These are phyloP conservation scores for Plutomurus gul DNA, from an alignment of 1,140 invertebrate genomes.

Conservation along the genomic window DNA sequence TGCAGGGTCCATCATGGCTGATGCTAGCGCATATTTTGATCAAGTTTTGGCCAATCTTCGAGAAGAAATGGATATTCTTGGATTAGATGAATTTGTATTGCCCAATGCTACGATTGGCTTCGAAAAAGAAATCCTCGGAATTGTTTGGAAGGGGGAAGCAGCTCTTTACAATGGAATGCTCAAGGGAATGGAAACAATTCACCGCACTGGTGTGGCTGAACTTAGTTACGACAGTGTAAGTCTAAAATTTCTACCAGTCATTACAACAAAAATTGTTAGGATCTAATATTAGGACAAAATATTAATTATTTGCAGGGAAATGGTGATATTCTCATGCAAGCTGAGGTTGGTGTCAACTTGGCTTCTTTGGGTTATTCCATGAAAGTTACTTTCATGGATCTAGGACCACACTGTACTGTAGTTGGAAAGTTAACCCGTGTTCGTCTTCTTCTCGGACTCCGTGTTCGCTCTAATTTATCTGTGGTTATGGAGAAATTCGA, in stretches of 20 bases:
- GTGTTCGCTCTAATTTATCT: not conserved
- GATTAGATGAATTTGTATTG: slow-evolving; percentile 8
- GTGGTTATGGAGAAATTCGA: slow-evolving; percentile 38
- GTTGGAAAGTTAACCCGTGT: slow-evolving; percentile 30
- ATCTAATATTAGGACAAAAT: not conserved
- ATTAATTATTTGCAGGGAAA: not conserved
- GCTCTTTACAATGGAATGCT: slow-evolving; percentile 9
- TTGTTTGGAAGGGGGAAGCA: slow-evolving; percentile 33
- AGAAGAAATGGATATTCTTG: not conserved
- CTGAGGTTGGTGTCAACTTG: slow-evolving; percentile 35
- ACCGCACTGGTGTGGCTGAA: slow-evolving; percentile 41
- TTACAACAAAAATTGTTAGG: not conserved
- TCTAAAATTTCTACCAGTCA: not conserved
- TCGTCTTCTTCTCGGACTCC: not conserved
- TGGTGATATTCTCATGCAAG: slow-evolving; percentile 39
- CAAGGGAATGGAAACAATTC: slow-evolving; percentile 32
- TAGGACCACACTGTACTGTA: slow-evolving; percentile 33
- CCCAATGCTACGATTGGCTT: slow-evolving; percentile 14
- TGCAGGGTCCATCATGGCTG: not conserved
- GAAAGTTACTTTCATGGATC: slow-evolving; percentile 38
- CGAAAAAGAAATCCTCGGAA: slow-evolving; percentile 18
- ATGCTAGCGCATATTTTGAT: slow-evolving; percentile 30
- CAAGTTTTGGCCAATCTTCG: slow-evolving; percentile 33
- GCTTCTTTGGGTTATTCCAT: slow-evolving; percentile 8
- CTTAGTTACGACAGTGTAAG: slow-evolving; percentile 2